Evolutionary conservation across 2,113 vertebrate genomes (phyloP).

Genomic region (Marmota flaviventris): DNA sequence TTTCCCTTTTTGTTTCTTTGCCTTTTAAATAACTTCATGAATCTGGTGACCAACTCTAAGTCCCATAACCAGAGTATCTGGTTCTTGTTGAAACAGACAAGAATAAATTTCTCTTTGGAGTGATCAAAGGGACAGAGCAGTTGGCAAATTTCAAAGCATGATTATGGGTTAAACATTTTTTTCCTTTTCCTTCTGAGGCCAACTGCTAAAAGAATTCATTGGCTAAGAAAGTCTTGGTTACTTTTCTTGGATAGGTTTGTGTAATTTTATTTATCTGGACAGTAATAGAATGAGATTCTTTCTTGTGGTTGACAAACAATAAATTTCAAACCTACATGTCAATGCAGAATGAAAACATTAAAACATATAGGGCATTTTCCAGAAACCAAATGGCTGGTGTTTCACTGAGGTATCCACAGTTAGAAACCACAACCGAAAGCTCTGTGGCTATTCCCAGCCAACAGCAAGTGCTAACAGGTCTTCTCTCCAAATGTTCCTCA

Average conservation of each 20-base stretch:
- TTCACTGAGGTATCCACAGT: neutral
- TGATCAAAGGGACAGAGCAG: slow-evolving; percentile 61
- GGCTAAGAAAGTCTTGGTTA: slow-evolving; percentile 29
- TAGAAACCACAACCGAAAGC: slow-evolving; percentile 52
- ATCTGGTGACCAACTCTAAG: neutral
- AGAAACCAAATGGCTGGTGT: slow-evolving; percentile 36
- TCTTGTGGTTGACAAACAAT: slow-evolving; percentile 63
- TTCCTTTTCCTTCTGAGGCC: neutral
- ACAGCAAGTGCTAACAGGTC: slow-evolving; percentile 55
- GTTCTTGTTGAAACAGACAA: slow-evolving; percentile 56
- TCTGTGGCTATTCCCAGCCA: slow-evolving; percentile 11
- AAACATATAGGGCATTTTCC: slow-evolving; percentile 41
- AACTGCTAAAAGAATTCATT: slow-evolving; percentile 68
- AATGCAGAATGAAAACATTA: slow-evolving; percentile 53
- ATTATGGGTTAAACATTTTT: slow-evolving; percentile 67
- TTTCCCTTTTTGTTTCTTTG: neutral
- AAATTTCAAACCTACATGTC: slow-evolving; percentile 60
- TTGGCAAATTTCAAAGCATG: slow-evolving; percentile 58
- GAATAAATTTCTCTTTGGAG: slow-evolving; percentile 48
- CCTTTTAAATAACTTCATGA: neutral
- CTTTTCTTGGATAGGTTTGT: slow-evolving; percentile 1
- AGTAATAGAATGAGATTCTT: slow-evolving; percentile 59
- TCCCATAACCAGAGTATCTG: slow-evolving; percentile 44
- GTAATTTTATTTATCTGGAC: slow-evolving; percentile 65
- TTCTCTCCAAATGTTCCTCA: neutral